Base-by-base conservation (phyloP, 2,888 invertebrate species). In the Baccha elongata region DNA sequence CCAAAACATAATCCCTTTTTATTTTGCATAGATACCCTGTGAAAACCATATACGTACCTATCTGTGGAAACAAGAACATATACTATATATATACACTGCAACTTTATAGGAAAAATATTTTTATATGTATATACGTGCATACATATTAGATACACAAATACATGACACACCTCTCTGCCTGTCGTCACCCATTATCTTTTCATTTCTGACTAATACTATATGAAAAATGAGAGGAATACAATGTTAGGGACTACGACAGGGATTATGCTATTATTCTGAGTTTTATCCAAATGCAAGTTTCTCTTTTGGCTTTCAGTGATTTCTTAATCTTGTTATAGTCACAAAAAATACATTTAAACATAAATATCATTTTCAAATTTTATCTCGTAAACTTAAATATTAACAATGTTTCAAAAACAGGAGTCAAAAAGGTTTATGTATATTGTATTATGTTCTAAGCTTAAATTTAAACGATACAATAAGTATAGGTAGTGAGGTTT, bases 261-360 rank as follows among this genome's bases (percentile, higher is more conserved):
- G 10, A 35, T 35, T 35, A 19, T 46, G n/a, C n/a, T n/a, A n/a
- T n/a, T n/a, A 21, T 46, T 13, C 7, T 46, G 21, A 46, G 21
- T 46, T 46, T 46, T 5, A 21, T 21, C 21, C 21, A 46, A 46
- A 46, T 46, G 46, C 46, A 46, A 46, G 46, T 46, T 46, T 46
- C 21, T 46, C 46, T 10, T 46, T 46, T 21, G 21, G 46, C 21
- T 46, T 46, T 10, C 21, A 46, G 21, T 10, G 21, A 4, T 11
- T 46, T n/a, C 46, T 21, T 46, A 46, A 46, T 46, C 21, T 46
- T 46, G 21, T 46, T 40, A n/a, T n/a, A 40, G 15, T 8, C n/a
- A 6, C 6, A 40, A 15, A 40, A 40, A 15, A 1, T 1, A 17
- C n/a, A n/a, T n/a, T n/a, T n/a, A n/a, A 15, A 40, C 15, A 40